Evolutionary conservation across 2,888 invertebrate genomes (phyloP).

Genomic region (Thyatira batis): DNA sequence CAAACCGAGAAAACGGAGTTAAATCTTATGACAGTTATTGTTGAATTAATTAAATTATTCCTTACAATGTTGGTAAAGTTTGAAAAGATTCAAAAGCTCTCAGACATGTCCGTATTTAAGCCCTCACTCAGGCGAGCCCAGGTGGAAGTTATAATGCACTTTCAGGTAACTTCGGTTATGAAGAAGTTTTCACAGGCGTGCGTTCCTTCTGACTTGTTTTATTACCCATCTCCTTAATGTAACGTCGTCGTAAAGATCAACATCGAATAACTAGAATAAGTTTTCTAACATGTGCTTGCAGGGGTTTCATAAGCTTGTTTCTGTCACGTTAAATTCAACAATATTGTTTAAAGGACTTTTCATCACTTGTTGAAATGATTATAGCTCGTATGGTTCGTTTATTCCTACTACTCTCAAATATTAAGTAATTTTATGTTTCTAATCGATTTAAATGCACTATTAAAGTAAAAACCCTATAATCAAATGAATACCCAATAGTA

Average conservation of each 20-base stretch:
- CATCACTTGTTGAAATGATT: too few species aligned
- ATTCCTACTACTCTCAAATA: too few species aligned
- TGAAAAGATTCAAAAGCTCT: slow-evolving; percentile 49
- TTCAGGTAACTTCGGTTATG: slow-evolving; percentile 54
- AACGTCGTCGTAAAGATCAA: slow-evolving; percentile 20
- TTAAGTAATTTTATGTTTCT: too few species aligned
- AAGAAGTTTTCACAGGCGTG: slow-evolving; percentile 43
- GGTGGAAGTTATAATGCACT: slow-evolving; percentile 68
- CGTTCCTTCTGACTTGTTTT: slow-evolving; percentile 36
- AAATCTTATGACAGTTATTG: background rate
- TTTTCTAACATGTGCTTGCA: background rate
- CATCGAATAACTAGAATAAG: slow-evolving; percentile 3
- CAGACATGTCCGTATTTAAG: slow-evolving; percentile 44
- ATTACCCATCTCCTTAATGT: slow-evolving; percentile 33
- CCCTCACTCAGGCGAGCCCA: slow-evolving; percentile 41
- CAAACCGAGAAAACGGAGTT: background rate
- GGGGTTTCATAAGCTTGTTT: background rate
- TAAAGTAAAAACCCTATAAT: too few species aligned
- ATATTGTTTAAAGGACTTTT: background rate
- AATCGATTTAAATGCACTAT: too few species aligned
- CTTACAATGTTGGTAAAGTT: slow-evolving; percentile 34
- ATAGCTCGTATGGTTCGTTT: too few species aligned
- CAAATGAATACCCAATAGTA: too few species aligned
- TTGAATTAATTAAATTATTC: slow-evolving; percentile 34
- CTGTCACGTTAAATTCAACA: background rate